Evolutionary conservation across 2,113 vertebrate genomes (phyloP), one percentile per base, ranked within the genome.

Genomic region (Coryphaenoides rupestris): DNA sequence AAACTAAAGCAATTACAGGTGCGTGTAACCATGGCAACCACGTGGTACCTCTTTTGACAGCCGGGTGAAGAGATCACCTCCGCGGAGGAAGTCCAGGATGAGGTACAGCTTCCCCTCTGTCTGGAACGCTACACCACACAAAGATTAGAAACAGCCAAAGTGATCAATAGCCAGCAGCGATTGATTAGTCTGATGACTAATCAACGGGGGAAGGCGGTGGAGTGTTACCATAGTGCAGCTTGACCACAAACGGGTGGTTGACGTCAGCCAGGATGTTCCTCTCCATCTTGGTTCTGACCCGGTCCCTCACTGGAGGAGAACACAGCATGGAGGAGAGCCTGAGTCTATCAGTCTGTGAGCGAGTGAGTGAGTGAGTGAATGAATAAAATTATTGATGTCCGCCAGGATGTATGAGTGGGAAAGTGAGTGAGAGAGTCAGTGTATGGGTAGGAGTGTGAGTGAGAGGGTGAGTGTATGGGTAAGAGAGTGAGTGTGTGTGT

Each of bases 91-190:
- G 84, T 98, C 96, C 78, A 98, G 87, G 85, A 98, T 98, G 81
- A 98, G 89, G 75, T 98, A 98, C 62, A 98, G 84, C 81, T 98
- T 98, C 77, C 96, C 96, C 79, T 98, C 95, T 0, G 96, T 98
- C 89, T 98, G 96, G 87, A 98, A 98, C 62, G 94, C 96, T 98
- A 72, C 67, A 82, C 16, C 47, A 49, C 47, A 49, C 47, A 49
- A 13, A 49, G 16, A 33, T 17, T 47, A 12, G 15, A 12, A 47
- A 47, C 46, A 13, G 13, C 40, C 13, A 13, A 45, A 6, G 13
- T 6, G 46, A 17, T 3, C 16, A 6, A 17, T n/a, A 50, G 9
- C 47, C 47, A 50, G n/a, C 47, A n/a, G 15, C 15, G n/a, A 16
- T 7, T 50, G 47, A 6, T 17, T 5, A 16, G 17, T n/a, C 4